Evolutionary conservation across 2,113 vertebrate species (phyloP).

Genomic region (Anolis sagrei): DNA sequence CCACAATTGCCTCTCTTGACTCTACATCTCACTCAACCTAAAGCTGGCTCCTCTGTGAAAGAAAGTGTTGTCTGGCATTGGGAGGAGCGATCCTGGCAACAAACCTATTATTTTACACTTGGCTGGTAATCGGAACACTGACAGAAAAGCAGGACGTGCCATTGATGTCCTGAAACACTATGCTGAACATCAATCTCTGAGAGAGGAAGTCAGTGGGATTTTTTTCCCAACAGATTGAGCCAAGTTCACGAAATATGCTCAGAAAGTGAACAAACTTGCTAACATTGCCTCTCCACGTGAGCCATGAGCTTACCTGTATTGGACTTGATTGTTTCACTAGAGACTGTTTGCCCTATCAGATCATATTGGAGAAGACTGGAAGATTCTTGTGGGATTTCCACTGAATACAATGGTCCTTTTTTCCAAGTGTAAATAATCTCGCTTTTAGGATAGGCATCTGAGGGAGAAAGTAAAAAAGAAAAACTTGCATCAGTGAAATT

Average conservation of each 20-base stretch:
- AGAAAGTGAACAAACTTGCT: not conserved
- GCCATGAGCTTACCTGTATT: slow-evolving; percentile 87
- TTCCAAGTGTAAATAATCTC: slow-evolving; percentile 99
- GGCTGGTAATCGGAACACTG: not conserved
- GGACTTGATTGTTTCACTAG: slow-evolving; percentile 95
- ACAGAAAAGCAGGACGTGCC: not conserved
- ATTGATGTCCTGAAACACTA: not conserved
- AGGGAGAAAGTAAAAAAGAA: not conserved
- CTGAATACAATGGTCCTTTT: slow-evolving; percentile 93
- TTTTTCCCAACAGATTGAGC: slow-evolving; percentile 21
- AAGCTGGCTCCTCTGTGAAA: not conserved
- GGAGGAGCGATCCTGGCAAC: slow-evolving; percentile 3
- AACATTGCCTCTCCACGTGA: not conserved
- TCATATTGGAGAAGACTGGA: slow-evolving; percentile 98
- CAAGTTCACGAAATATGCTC: not conserved
- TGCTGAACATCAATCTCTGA: slow-evolving; percentile 19
- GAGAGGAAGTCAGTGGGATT: not conserved
- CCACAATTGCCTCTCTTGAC: not conserved
- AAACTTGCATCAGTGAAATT: not conserved
- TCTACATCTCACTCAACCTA: not conserved
- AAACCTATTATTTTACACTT: not conserved
- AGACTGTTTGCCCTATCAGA: slow-evolving; percentile 95
- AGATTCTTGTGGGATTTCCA: slow-evolving; percentile 95
- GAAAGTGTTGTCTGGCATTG: fast-evolving
- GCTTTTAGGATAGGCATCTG: slow-evolving; percentile 97